Evolutionary conservation across 2,888 invertebrate species (phyloP).

Genomic region (Cephus runcator): DNA sequence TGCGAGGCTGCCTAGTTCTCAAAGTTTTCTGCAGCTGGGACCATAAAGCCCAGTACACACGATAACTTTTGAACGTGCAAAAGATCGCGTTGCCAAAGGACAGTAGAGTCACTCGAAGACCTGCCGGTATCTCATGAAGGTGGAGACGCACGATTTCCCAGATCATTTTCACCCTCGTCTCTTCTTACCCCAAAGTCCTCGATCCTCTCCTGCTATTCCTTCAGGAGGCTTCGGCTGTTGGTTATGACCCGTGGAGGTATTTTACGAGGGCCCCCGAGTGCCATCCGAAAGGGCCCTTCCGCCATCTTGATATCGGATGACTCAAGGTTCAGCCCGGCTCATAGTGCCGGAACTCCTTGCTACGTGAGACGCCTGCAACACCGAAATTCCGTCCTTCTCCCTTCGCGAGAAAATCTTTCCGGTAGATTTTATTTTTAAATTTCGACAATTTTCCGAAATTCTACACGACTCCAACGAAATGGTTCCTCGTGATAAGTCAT

Average conservation of each 20-base stretch:
- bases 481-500: not conserved
- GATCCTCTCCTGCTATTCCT: not conserved
- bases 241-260: not conserved
- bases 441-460: not conserved
- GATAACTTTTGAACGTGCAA: not conserved
- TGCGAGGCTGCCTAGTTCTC: not conserved
- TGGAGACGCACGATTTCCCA: not conserved
- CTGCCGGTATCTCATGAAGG: not conserved
- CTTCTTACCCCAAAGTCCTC: not conserved
- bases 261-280: not conserved
- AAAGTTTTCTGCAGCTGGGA: not conserved
- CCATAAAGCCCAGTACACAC: not conserved
- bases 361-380: slow-evolving; percentile 18
- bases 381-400: not conserved
- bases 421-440: slow-evolving; percentile 16
- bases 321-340: slow-evolving; percentile 20
- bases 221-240: not conserved
- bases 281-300: not conserved
- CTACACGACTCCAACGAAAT: not conserved
- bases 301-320: slow-evolving; percentile 16
- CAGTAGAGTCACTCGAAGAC: not conserved
- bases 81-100: not conserved
- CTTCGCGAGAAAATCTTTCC: not conserved
- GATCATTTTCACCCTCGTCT: not conserved
- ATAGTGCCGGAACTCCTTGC: slow-evolving; percentile 12